Percentiles rank a stretch among this genome's conserved stretches.
Conservation (phyloP, 2,113 vertebrate species). For the Corynorhinus townsendii region DNA sequence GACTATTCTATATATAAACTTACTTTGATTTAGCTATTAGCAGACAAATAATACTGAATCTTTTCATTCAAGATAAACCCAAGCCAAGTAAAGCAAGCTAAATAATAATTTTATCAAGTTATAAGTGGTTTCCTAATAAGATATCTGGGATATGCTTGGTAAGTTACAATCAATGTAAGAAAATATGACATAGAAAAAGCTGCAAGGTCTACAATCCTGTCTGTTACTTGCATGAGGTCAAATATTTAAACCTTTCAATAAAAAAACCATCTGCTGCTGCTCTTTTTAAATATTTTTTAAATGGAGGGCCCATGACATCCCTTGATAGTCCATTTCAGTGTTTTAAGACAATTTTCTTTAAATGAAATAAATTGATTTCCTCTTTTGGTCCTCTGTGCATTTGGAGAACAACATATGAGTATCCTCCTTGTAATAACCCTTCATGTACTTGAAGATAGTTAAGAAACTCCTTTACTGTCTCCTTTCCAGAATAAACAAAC, state of each 20-base stretch:
- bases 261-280: constrained; percentile 53
- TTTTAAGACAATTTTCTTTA: constrained; percentile 67
- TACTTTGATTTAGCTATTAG: background rate
- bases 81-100: background rate
- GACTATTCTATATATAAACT: background rate
- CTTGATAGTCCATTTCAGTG: constrained; percentile 54
- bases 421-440: constrained; percentile 39
- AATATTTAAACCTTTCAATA: constrained; percentile 47
- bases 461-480: constrained; percentile 49
- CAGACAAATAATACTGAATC: background rate
- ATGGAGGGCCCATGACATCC: constrained; percentile 37
- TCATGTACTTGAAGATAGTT: constrained; percentile 43
- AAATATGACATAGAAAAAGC: background rate
- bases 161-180: background rate
- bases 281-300: constrained; percentile 51
- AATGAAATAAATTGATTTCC: constrained; percentile 58
- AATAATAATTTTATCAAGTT: constrained; percentile 4
- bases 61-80: constrained; percentile 11
- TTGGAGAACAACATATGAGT: constrained; percentile 31
- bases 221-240: constrained; percentile 15
- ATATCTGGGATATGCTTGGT: background rate
- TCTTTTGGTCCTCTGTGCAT: constrained; percentile 58
- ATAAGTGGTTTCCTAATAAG: background rate
- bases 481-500: constrained; percentile 67
- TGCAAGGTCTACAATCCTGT: background rate